Evolutionary conservation across 2,113 vertebrate species (phyloP).

Genomic region (Prunella himalayana): DNA sequence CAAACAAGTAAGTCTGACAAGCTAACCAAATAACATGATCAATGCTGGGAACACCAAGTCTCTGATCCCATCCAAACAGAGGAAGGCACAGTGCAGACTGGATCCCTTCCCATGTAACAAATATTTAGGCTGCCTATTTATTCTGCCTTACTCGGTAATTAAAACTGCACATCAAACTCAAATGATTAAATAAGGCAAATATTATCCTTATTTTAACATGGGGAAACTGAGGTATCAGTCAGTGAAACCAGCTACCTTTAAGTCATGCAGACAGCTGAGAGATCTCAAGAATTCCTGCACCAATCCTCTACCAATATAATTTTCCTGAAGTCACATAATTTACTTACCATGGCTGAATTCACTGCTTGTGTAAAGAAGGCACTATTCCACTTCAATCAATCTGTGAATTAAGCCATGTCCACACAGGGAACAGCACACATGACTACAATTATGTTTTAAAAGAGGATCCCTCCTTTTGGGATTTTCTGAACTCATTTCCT

Average conservation of each 20-base stretch:
- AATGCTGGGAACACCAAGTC: background rate
- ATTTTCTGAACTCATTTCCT: background rate
- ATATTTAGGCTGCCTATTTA: background rate
- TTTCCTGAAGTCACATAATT: background rate
- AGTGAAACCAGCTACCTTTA: background rate
- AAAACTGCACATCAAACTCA: background rate
- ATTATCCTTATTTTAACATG: background rate
- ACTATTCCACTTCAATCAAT: background rate
- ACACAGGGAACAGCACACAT: background rate
- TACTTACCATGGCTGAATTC: background rate
- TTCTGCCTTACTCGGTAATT: background rate
- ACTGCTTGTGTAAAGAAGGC: background rate
- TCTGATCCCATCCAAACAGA: background rate
- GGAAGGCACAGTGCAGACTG: background rate
- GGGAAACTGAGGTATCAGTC: background rate
- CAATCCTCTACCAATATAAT: background rate
- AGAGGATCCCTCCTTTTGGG: background rate
- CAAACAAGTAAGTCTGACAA: constrained; percentile 36
- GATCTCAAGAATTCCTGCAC: background rate
- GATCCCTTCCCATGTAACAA: background rate
- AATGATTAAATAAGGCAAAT: background rate
- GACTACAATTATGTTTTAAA: background rate
- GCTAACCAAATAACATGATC: constrained; percentile 5
- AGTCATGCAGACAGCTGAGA: background rate
- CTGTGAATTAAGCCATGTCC: constrained; percentile 12